Evolutionary conservation across 2,113 vertebrate species (phyloP), one percentile per base, ranked within the genome.

Genomic region (Phasianus colchicus): DNA sequence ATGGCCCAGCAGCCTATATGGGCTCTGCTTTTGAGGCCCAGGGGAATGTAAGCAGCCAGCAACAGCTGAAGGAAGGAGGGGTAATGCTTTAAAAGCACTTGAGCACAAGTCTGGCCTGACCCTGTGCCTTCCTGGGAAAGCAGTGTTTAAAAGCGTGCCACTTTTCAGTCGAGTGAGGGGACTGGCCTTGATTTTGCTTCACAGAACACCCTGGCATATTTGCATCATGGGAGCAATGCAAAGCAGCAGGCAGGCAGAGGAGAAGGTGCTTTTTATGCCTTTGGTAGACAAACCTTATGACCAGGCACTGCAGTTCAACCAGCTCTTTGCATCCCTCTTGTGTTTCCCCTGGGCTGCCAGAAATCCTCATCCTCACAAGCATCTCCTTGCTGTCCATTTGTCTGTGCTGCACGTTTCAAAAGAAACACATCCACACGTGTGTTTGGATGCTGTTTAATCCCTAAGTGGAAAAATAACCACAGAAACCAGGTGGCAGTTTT

Each of bases 321-420:
- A 94, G 89, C 87, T 95, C 83, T 93, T 95, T 95, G 83, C 90
- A 96, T 94, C 91, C 63, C 55, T 91, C 54, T 58, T 5, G 34
- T 73, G 67, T 45, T 27, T 8, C 89, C 83, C 76, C 52, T 71
- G 74, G 77, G 83, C 90, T 48, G 75, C 66, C 57, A 78, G 77
- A 87, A 96, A 87, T 89, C 36, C n/a, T 92, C 30, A 83, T 93
- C 89, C 91, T 93, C 87, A 93, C 85, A 92, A 50, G 54, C 78
- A 29, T 86, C 78, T 85, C 69, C 42, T 88, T 47, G 75, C 74
- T 69, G 72, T 91, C 79, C 50, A 95, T 74, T 30, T 67, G 12
- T 65, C 77, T 66, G 17, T 48, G 61, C 76, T 88, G 65, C 34
- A 34, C 74, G 3, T 72, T 81, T 93, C 69, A 52, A 83, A 3